Evolutionary conservation across 2,113 vertebrate genomes (phyloP), one percentile per base, ranked within the genome.

Genomic region (Elgaria multicarinata): DNA sequence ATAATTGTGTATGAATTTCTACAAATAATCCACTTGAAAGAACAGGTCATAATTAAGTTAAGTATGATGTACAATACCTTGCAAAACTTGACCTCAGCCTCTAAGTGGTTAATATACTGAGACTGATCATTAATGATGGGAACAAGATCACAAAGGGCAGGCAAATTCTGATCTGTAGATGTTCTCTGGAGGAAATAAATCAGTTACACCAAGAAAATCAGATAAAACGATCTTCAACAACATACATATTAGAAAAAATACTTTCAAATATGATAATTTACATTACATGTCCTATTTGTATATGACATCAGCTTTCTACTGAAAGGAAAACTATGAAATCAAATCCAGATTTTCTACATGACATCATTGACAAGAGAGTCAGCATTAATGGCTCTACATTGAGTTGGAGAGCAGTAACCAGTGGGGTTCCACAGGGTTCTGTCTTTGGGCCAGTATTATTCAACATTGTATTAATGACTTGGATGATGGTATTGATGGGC

Each of bases 81-180:
- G 95, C 97, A 99, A 96, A 99, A 98, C 84, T 98, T 98, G 90
- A 99, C 98, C 95, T 99, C 98, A n/a, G 98, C 98, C 94, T 99
- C 99, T 95, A 99, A 97, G 91, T 99, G 98, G 39, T 98, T 97
- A 91, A 99, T 98, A 92, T 99, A 99, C 74, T 99, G 98, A 50
- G 99, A 97, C 86, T 99, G 98, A 92, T 99, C 98, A 88, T 97
- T 95, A 94, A 98, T 97, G 89, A 98, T 97, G 88, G 98, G 98
- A 92, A 99, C 92, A 3, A 99, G 97, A 93, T 99, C 97, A 3
- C 98, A 97, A 92, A 97, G n/a, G 2, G 93, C 89, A 78, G 97
- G 94, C 42, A 94, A 62, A 75, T 64, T 92, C 85, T 87, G 91
- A 86, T 95, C 94, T 50, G 93, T 90, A 86, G 95, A 74, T n/a